Evolutionary conservation across 2,888 invertebrate species (phyloP).

Genomic region (Caenorhabditis sulstoni): DNA sequence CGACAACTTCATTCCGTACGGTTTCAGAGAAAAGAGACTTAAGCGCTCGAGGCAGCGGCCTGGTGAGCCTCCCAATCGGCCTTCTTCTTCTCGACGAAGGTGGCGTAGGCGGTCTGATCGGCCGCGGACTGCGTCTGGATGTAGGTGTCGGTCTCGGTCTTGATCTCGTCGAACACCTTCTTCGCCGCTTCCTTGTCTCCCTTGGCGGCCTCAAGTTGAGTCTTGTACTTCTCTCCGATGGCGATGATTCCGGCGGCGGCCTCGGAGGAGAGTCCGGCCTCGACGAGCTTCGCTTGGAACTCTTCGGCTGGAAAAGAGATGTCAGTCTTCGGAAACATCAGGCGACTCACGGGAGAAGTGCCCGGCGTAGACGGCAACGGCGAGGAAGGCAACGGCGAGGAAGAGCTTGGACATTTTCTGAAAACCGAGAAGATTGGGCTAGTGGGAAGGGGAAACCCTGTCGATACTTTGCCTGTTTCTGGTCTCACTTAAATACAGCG

Average conservation of each 20-base stretch:
- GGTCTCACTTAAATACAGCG: background rate
- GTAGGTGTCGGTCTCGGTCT: conserved; percentile 21
- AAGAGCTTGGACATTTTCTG: conserved; percentile 22
- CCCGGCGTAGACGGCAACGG: conserved; percentile 14
- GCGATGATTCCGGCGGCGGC: conserved; percentile 8
- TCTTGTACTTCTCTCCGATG: conserved; percentile 14
- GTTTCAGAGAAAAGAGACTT: too few relatives aligned
- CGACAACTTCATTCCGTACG: too few relatives aligned
- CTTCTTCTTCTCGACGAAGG: conserved; percentile 38
- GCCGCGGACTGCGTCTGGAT: conserved; percentile 34
- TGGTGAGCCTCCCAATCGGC: conserved; percentile 25
- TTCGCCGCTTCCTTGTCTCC: conserved; percentile 3
- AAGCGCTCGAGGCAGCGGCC: background rate
- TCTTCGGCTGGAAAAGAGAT: background rate
- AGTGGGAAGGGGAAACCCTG: background rate
- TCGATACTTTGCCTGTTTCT: background rate
- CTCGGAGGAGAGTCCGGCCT: background rate
- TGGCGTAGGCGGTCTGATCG: conserved; percentile 37
- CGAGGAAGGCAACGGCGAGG: conserved; percentile 14
- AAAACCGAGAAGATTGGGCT: too few relatives aligned
- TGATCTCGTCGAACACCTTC: conserved; percentile 8
- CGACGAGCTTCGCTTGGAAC: background rate
- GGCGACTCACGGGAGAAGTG: too few relatives aligned
- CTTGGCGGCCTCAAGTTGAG: background rate
- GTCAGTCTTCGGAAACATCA: background rate